Evolutionary conservation across 2,888 invertebrate genomes (phyloP), one percentile per base, ranked within the genome.

Genomic region (Troides aeacus): DNA sequence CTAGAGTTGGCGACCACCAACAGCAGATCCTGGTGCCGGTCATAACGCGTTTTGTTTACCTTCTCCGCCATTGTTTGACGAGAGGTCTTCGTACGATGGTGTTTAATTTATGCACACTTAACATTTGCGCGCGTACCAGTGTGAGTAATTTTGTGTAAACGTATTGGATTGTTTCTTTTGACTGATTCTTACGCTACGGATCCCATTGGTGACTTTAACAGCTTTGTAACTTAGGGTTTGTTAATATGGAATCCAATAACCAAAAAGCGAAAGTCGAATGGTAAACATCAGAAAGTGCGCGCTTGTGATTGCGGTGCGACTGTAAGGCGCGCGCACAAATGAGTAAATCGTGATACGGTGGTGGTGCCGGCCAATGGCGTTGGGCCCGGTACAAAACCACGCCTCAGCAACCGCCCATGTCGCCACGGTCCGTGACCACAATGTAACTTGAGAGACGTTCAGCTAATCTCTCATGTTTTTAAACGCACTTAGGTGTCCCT

Each of bases 11-110:
- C 30, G 46, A 46, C 46, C 46, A 46, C 46, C 46, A 4, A 15
- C 12, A 61, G 39, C n/a, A 36, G 60, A 18, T 60, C 24, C 60
- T 30, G 5, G 18, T 15, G 39, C 39, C 42, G 23, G 46, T 21
- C 46, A 23, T 21, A 62, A 62, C 67, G 58, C 67, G 67, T 67
- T 83, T 86, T 85, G 84, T 85, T 83, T 78, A 76, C 77, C 72
- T 74, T 73, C 76, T 70, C 76, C 71, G 74, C 72, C 72, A 75
- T 79, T 76, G 76, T 79, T 79, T 71, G 39, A 61, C 64, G 68
- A 66, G 62, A 50, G 63, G 67, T 64, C 42, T 62, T 64, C 68
- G 64, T 68, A 71, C 66, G 70, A 70, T 72, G 70, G 30, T 46
- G 70, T 10, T 56, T 56, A n/a, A 21, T 21, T 56, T 21, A 56